Conservation (phyloP, 2,888 invertebrate species). For the Megamerina dolium region DNA sequence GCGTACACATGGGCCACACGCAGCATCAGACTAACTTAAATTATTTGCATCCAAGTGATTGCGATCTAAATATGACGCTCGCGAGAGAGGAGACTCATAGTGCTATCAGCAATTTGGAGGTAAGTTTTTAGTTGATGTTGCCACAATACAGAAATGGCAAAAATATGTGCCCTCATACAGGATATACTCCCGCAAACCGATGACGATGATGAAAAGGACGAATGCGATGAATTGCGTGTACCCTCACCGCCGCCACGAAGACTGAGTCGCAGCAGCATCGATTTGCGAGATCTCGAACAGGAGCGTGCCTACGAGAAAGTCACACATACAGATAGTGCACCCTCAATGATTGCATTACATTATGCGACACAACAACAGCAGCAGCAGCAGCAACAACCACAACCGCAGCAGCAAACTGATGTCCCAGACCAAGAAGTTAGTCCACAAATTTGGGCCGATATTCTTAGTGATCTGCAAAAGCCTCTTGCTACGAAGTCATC, state of each 20-base stretch:
- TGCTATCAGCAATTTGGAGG: conserved; percentile 50
- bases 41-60: conserved; percentile 58
- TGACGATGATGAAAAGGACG: conserved; percentile 45
- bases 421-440: conserved; percentile 14
- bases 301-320: conserved; percentile 50
- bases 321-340: conserved; percentile 49
- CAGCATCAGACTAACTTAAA: conserved; percentile 64
- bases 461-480: conserved; percentile 23
- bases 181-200: conserved; percentile 34
- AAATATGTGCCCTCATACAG: neutral
- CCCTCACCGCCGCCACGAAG: conserved; percentile 49
- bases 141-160: neutral
- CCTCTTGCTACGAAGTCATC: conserved; percentile 10
- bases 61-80: conserved; percentile 50
- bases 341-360: conserved; percentile 48
- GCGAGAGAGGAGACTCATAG: conserved; percentile 48
- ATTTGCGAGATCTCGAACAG: conserved; percentile 49
- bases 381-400: conserved; percentile 20
- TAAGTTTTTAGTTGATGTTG: conserved; percentile 21
- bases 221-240: conserved; percentile 48
- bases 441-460: conserved; percentile 36
- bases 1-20: conserved; percentile 74
- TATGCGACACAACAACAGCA: conserved; percentile 34
- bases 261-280: conserved; percentile 50
- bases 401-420: no score